Conservation (phyloP, 2,113 vertebrate species). For the Corvus hawaiiensis region DNA sequence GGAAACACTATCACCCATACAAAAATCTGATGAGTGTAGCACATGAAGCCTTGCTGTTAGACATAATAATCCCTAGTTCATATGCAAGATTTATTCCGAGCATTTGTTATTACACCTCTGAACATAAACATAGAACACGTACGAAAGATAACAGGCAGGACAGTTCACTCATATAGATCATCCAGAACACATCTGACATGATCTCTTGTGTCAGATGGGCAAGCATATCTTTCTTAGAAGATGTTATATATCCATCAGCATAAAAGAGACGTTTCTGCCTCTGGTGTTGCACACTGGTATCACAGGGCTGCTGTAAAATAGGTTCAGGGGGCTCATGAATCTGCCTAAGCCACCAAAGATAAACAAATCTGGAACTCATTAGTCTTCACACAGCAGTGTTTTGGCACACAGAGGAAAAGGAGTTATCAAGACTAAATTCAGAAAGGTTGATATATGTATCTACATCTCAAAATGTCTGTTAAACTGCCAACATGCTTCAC, state of each 20-base stretch:
- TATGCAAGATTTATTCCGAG: neutral
- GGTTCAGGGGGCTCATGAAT: slow-evolving; percentile 60
- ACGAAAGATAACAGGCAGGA: slow-evolving; percentile 33
- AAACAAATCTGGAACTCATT: slow-evolving; percentile 66
- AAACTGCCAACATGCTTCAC: slow-evolving; percentile 66
- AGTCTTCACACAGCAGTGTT: slow-evolving; percentile 60
- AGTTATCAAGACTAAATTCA: slow-evolving; percentile 59
- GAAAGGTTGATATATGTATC: slow-evolving; percentile 59
- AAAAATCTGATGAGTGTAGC: neutral
- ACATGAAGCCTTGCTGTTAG: neutral
- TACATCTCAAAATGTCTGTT: slow-evolving; percentile 59
- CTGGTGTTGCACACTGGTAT: neutral
- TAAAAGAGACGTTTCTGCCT: neutral
- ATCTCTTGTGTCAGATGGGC: slow-evolving; percentile 28
- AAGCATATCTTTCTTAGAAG: slow-evolving; percentile 9
- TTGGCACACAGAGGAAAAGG: slow-evolving; percentile 54
- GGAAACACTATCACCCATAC: neutral
- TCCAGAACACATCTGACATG: neutral
- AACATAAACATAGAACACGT: slow-evolving; percentile 12
- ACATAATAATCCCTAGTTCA: neutral
- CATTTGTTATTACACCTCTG: slow-evolving; percentile 26
- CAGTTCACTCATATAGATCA: slow-evolving; percentile 3
- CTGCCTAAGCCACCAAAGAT: slow-evolving; percentile 55
- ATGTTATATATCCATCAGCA: slow-evolving; percentile 13
- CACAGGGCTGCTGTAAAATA: slow-evolving; percentile 16